phyloP scores from a whole-genome alignment of 2,888 invertebrate species.

The Nezara viridula region DNA sequence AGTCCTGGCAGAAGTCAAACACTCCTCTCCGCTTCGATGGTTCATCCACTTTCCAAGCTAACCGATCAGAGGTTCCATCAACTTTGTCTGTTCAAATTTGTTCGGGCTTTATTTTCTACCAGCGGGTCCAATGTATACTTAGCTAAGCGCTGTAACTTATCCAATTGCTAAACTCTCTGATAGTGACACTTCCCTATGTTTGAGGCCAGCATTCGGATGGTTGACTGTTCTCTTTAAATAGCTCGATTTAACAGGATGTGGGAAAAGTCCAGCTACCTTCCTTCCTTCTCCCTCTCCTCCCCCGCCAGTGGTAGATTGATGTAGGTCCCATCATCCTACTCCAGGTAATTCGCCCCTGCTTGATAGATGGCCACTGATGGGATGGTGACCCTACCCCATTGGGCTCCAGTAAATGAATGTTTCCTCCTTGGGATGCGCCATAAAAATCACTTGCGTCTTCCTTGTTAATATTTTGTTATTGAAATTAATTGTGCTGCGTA shows the following conservation, averaged over 20 bases:
- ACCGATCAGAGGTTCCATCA: constrained; percentile 30
- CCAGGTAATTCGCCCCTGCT: constrained; percentile 8
- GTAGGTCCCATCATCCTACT: not conserved
- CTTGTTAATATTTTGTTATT: not conserved
- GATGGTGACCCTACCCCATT: not conserved
- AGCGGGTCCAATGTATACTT: not conserved
- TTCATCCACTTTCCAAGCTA: not conserved
- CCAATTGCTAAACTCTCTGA: not conserved
- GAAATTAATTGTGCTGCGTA: not conserved
- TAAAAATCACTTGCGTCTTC: constrained; percentile 9
- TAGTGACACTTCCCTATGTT: not conserved
- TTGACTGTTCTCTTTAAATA: not conserved
- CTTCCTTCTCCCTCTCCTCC: no score
- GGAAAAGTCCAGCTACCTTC: not conserved
- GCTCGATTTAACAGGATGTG: not conserved
- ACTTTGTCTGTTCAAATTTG: constrained; percentile 28
- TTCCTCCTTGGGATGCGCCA: not conserved
- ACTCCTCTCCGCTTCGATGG: not conserved
- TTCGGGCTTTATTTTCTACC: constrained; percentile 25
- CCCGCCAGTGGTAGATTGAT: not conserved
- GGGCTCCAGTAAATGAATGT: not conserved
- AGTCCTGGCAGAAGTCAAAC: constrained; percentile 1
- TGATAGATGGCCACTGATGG: constrained; percentile 12
- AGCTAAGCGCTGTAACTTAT: constrained; percentile 12
- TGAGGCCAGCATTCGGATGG: not conserved